Evolutionary conservation across 2,888 invertebrate genomes (phyloP).

Genomic region (Pachydiplax longipennis): DNA sequence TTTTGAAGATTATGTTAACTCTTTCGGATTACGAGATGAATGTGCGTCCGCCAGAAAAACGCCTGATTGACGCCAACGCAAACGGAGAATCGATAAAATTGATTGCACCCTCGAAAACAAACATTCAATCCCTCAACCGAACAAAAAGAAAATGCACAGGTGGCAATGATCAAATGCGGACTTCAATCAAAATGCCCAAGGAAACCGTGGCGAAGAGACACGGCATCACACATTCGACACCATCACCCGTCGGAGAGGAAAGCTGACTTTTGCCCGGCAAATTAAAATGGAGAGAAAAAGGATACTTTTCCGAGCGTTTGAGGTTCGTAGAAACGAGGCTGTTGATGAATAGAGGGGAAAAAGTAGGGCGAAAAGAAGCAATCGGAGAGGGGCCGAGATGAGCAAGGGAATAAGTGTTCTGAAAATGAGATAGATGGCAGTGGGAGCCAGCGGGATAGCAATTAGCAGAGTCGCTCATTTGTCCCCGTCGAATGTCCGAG

Average conservation of each 20-base stretch:
- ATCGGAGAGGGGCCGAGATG: background rate
- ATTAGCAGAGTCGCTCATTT: slow-evolving; percentile 37
- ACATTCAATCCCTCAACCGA: background rate
- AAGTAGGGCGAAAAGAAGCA: background rate
- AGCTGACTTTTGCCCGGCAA: background rate
- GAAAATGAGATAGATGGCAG: background rate
- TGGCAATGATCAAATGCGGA: background rate
- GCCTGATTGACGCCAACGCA: no score
- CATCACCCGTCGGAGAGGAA: background rate
- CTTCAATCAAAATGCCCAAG: background rate
- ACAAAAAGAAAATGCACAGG: background rate
- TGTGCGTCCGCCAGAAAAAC: no score
- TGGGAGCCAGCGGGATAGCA: slow-evolving; percentile 28
- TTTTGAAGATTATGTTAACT: no score
- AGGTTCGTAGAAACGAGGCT: background rate
- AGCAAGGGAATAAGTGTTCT: background rate
- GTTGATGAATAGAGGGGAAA: background rate
- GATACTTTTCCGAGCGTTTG: background rate
- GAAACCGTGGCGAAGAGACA: background rate
- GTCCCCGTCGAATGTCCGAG: slow-evolving; percentile 23
- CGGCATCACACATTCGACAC: background rate
- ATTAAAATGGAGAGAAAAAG: background rate
- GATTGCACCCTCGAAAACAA: background rate
- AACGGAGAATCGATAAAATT: no score
- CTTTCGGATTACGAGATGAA: no score